These are phyloP conservation scores for Lysandra bellargus DNA, from an alignment of 2,888 invertebrate species.

Conservation along the genomic window DNA sequence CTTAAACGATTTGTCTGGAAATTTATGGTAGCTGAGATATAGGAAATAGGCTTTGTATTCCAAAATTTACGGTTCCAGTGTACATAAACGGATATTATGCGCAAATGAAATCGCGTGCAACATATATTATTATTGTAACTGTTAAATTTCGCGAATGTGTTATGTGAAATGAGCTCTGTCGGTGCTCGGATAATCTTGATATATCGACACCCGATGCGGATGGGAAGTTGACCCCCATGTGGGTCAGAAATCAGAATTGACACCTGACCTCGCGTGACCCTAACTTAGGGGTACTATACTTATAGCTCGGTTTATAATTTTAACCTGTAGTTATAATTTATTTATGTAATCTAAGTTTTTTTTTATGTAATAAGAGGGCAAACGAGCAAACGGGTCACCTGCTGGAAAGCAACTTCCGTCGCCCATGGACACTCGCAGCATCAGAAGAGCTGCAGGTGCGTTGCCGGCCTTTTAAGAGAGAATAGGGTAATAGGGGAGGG, in stretches of 20 bases:
- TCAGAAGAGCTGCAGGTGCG: too few species aligned
- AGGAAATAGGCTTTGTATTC: too few species aligned
- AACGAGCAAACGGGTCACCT: too few species aligned
- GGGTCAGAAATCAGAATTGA: not conserved
- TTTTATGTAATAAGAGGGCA: too few species aligned
- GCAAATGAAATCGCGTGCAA: not conserved
- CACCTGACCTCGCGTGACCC: constrained; percentile 6
- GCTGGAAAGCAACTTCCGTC: too few species aligned
- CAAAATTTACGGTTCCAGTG: too few species aligned
- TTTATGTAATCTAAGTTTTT: too few species aligned
- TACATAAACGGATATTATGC: not conserved
- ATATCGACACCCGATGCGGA: not conserved
- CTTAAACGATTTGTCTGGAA: too few species aligned
- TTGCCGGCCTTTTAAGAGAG: too few species aligned
- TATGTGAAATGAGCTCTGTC: not conserved
- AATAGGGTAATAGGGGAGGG: too few species aligned
- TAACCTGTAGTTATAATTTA: not conserved
- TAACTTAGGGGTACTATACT: not conserved
- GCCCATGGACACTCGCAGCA: too few species aligned
- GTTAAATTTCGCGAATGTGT: not conserved
- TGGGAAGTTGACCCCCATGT: not conserved
- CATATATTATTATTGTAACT: not conserved
- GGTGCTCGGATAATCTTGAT: constrained; percentile 3
- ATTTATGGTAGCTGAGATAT: too few species aligned
- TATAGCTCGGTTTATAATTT: not conserved